Conservation (phyloP, 2,113 vertebrate genomes). For the Ailurus styani region DNA sequence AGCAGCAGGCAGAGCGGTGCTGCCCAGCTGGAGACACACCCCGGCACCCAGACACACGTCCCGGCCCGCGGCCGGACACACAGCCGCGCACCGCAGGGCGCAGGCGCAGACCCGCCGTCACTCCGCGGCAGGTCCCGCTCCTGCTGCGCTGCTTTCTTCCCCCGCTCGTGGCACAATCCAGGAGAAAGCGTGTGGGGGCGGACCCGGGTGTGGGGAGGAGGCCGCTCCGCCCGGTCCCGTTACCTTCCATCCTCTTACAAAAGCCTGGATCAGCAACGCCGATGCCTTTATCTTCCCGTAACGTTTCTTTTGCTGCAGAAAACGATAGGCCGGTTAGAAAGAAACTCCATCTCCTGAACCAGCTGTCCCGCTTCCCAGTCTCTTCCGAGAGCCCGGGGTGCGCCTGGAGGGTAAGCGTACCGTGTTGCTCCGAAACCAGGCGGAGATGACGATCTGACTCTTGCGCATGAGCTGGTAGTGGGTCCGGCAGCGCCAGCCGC, state of each 20-base stretch:
- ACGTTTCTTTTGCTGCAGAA: conserved; percentile 78
- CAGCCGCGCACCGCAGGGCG: conserved; percentile 63
- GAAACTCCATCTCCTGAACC: not conserved
- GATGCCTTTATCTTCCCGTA: conserved; percentile 78
- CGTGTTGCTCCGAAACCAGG: conserved; percentile 81
- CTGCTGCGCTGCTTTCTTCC: not conserved
- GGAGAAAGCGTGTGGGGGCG: not conserved
- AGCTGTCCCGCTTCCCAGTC: not conserved
- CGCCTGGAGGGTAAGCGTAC: conserved; percentile 61
- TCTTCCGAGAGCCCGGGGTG: not conserved
- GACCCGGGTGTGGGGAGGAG: not conserved
- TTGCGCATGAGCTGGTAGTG: conserved; percentile 82
- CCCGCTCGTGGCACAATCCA: not conserved
- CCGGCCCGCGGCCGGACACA: conserved; percentile 37
- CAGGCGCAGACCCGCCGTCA: rapidly evolving
- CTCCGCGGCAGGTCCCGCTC: not conserved
- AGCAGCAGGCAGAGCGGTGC: not conserved
- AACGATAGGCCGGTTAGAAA: not conserved
- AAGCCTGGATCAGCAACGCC: conserved; percentile 76
- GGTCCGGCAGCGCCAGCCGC: conserved; percentile 82
- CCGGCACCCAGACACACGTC: not conserved
- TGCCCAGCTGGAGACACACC: not conserved
- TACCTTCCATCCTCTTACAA: conserved; percentile 85
- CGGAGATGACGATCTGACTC: conserved; percentile 84
- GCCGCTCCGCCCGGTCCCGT: conserved; percentile 20